These are phyloP conservation scores for Creontiades dilutus DNA, from an alignment of 2,888 invertebrate genomes.

Conservation along the genomic window DNA sequence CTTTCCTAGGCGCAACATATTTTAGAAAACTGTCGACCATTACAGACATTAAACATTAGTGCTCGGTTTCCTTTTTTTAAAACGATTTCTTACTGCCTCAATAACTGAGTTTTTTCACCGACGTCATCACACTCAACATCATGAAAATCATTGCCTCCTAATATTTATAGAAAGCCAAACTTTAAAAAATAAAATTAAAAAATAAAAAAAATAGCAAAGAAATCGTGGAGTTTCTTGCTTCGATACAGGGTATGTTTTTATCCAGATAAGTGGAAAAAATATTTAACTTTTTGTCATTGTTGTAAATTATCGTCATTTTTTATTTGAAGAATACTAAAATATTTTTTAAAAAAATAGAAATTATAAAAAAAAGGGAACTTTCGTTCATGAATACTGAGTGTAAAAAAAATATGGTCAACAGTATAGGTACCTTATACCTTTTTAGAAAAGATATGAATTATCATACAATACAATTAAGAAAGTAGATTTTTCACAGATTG, in stretches of 20 bases:
- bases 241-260: slow-evolving; percentile 76
- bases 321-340: slow-evolving; percentile 59
- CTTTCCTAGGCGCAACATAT: no score
- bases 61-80: no score
- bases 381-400: slow-evolving; percentile 46
- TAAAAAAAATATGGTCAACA: slow-evolving; percentile 56
- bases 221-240: slow-evolving; percentile 76
- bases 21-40: no score
- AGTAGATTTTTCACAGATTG: slow-evolving; percentile 70
- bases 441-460: slow-evolving; percentile 61
- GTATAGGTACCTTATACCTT: slow-evolving; percentile 22
- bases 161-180: slow-evolving; percentile 40
- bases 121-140: neutral
- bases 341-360: slow-evolving; percentile 70
- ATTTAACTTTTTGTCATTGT: slow-evolving; percentile 59
- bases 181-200: slow-evolving; percentile 69
- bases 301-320: slow-evolving; percentile 61
- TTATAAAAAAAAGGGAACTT: slow-evolving; percentile 57
- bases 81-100: no score
- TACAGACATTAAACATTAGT: no score
- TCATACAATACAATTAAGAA: slow-evolving; percentile 65
- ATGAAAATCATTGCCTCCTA: slow-evolving; percentile 57
- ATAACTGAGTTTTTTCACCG: no score
- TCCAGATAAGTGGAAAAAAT: slow-evolving; percentile 73
- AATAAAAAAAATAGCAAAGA: slow-evolving; percentile 74